Evolutionary conservation across 2,113 vertebrate species (phyloP).

Genomic region (Alethe castanea): DNA sequence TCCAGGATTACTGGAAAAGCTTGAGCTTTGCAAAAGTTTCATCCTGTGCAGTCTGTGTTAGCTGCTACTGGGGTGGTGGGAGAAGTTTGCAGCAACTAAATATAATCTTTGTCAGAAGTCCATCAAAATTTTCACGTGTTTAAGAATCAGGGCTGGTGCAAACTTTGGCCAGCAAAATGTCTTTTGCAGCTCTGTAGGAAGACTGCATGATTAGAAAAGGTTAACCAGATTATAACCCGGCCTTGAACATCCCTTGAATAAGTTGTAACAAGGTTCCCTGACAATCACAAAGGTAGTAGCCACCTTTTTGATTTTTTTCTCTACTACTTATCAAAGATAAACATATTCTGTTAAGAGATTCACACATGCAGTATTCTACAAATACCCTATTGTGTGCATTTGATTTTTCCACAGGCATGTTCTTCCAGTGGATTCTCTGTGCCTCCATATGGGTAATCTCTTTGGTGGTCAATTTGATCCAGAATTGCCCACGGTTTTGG

Average conservation of each 20-base stretch:
- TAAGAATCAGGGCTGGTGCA: not conserved
- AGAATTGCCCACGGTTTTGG: slow-evolving; percentile 81
- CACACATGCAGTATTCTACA: not conserved
- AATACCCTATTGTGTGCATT: not conserved
- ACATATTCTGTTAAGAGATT: not conserved
- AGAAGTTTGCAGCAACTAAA: not conserved
- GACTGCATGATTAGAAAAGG: not conserved
- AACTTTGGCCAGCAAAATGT: not conserved
- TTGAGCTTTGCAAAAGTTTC: not conserved
- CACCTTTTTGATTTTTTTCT: not conserved
- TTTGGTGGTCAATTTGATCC: slow-evolving; percentile 78
- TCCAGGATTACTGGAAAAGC: not conserved
- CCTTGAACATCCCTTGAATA: not conserved
- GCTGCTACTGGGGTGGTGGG: not conserved
- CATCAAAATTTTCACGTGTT: not conserved
- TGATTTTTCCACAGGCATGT: slow-evolving; percentile 81
- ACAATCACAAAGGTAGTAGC: not conserved
- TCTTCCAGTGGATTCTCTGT: slow-evolving; percentile 89
- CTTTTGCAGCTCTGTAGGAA: not conserved
- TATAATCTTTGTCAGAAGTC: not conserved
- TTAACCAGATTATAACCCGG: not conserved
- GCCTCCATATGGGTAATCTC: slow-evolving; percentile 83
- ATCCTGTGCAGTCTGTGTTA: not conserved
- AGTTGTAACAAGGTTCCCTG: not conserved
- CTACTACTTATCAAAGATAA: not conserved